Base-by-base conservation (phyloP, 1,140 invertebrate species). In the Belonocnema kinseyi region DNA sequence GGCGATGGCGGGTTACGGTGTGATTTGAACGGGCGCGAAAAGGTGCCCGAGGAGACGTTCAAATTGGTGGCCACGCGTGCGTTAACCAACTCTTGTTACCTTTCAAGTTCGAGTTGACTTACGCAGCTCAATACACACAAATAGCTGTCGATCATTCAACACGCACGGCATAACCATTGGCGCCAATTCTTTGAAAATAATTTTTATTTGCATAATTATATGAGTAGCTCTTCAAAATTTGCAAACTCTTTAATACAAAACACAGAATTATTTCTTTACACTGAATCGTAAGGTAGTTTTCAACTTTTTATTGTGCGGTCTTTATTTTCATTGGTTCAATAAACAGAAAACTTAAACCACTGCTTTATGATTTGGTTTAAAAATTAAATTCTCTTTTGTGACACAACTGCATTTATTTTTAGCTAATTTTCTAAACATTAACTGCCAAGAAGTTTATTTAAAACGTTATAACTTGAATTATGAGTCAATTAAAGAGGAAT, bases 11-110 rank as follows among this genome's bases (percentile, higher is more conserved):
- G 26, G 61, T 66, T 66, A 66, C 53, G 61, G 76, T 26, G 70
- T 74, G 54, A 58, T 77, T 79, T 76, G 73, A 75, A 58, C 71
- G 51, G 71, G 56, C 51, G 77, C 54, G 75, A 75, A 53, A 79
- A 78, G 78, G 76, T 77, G 78, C 81, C 78, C 53, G 71, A 76
- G 80, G 78, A 80, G 75, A 82, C 76, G 77, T 78, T 77, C 74
- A 79, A 82, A 82, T 82, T 79, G 74, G 73, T 73, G 72, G 51
- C 76, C 78, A 80, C 75, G 78, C 79, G 77, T 80, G 72, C 75
- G 72, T 78, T 80, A 80, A 82, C 66, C 77, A 82, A 79, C 77
- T 73, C 80, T 79, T 70, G 73, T 82, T 82, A 79, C 73, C 40
- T 40, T 40, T 40, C 58, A 61, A 61, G 26, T 66, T 66, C 58